Evolutionary conservation across 2,888 invertebrate species (phyloP), one percentile per base, ranked within the genome.

Genomic region (Epinotia ramella): DNA sequence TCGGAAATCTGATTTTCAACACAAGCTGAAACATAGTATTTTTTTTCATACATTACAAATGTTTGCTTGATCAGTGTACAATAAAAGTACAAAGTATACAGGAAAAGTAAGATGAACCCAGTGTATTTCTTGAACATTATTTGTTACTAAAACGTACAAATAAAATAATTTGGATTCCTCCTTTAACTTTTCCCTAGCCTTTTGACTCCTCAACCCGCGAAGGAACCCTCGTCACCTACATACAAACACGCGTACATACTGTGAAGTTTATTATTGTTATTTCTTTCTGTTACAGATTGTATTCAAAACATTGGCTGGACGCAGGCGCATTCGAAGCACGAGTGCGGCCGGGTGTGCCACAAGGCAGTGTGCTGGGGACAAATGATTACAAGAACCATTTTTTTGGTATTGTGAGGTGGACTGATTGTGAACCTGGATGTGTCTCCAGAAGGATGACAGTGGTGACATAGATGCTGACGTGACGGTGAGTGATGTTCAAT

Each of bases 201-300:
- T 88, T 86, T 77, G 84, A 86, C 79, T 80, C 68, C 49, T 73
- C 78, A 67, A 79, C 77, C 77, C 71, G 70, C 78, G 63, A 73
- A 72, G 77, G 81, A 81, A 83, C 84, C 83, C 84, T 82, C 73
- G 73, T 79, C 76, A 81, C 76, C 80, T 79, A 77, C 77, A 85
- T 80, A 87, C 82, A 86, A 87, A 86, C 81, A 84, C 79, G 82
- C 80, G 81, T 80, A 81, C 82, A 81, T 81, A 83, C 82, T 81
- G 83, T 84, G 78, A 83, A 89, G 89, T 91, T 93, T 93, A 93
- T 91, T 93, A 94, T 93, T 93, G 89, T 92, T 93, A 91, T 93
- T 93, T 91, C 85, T 91, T 89, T 91, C 89, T 90, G 89, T 92
- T 93, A 89, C 93, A 94, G 94, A 92, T 91, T 91, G 93, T 93